Percentiles rank a stretch among this genome's conserved stretches.
Conservation (phyloP, 2,888 invertebrate species). For the Drepanosiphum platanoidis region DNA sequence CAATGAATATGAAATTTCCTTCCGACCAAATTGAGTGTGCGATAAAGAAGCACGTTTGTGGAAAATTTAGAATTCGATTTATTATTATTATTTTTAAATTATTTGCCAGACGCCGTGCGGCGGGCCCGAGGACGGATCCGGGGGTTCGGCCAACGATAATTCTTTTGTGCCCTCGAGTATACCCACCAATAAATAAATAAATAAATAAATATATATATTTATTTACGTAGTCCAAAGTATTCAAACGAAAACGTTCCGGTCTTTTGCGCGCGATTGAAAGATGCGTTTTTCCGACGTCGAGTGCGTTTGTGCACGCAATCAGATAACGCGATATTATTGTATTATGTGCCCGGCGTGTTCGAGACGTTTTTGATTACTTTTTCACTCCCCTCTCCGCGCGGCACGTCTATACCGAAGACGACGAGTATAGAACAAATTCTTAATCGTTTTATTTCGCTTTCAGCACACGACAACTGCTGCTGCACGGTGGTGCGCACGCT, state of each 20-base stretch:
- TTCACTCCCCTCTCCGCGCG: not conserved
- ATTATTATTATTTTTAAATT: not conserved
- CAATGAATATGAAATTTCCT: not conserved
- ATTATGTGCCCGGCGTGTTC: not conserved
- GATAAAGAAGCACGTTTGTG: not conserved
- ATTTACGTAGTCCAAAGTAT: not conserved
- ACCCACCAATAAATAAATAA: no score
- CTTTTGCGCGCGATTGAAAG: constrained; percentile 4
- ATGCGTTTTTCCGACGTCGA: constrained; percentile 21
- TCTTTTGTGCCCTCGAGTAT: not conserved
- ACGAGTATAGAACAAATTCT: constrained; percentile 3
- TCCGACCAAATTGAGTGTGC: not conserved
- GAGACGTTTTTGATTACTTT: constrained; percentile 50
- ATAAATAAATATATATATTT: not conserved
- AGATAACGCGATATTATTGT: constrained; percentile 30
- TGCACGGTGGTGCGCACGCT: not conserved
- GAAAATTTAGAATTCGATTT: not conserved
- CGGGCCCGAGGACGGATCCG: not conserved
- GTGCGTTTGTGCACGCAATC: constrained; percentile 8
- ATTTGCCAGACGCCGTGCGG: not conserved
- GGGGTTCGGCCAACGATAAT: not conserved
- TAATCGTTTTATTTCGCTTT: constrained; percentile 38
- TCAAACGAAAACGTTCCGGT: constrained; percentile 15
- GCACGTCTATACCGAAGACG: not conserved
- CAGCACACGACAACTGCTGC: not conserved